phyloP scores from a whole-genome alignment of 2,888 invertebrate genomes.

The Tuta absoluta region DNA sequence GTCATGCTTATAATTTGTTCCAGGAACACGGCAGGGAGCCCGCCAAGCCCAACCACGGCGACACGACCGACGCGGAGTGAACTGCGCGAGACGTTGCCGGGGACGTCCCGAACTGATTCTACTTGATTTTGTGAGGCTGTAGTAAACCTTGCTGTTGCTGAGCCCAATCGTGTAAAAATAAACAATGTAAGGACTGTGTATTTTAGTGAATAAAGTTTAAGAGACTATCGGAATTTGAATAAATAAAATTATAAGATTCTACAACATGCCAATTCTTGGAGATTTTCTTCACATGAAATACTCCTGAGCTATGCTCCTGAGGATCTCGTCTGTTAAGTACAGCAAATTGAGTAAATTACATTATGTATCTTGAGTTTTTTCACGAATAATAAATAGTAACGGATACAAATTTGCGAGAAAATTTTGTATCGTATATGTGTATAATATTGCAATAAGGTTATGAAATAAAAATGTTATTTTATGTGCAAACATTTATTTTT shows the following conservation, averaged over 20 bases:
- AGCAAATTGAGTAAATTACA: too few species aligned
- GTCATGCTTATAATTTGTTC: not conserved
- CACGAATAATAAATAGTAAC: too few species aligned
- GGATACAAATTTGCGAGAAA: not conserved
- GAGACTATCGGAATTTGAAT: too few species aligned
- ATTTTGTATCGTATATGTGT: not conserved
- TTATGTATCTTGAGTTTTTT: too few species aligned
- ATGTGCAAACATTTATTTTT: not conserved
- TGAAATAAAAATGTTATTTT: constrained; percentile 7
- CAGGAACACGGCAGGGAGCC: not conserved
- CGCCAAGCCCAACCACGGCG: not conserved
- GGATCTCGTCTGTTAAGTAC: too few species aligned
- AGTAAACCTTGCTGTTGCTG: not conserved
- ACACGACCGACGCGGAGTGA: constrained; percentile 5
- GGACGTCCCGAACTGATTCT: not conserved
- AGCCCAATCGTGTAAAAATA: not conserved
- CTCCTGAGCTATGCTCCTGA: too few species aligned
- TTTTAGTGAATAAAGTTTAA: not conserved
- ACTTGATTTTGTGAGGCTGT: not conserved
- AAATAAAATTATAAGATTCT: too few species aligned
- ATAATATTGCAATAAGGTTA: not conserved
- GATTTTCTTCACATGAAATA: too few species aligned
- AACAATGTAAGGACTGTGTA: not conserved
- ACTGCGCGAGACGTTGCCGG: not conserved
- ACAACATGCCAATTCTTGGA: too few species aligned